Conservation (phyloP, 2,888 invertebrate species). For the Orgyia antiqua region DNA sequence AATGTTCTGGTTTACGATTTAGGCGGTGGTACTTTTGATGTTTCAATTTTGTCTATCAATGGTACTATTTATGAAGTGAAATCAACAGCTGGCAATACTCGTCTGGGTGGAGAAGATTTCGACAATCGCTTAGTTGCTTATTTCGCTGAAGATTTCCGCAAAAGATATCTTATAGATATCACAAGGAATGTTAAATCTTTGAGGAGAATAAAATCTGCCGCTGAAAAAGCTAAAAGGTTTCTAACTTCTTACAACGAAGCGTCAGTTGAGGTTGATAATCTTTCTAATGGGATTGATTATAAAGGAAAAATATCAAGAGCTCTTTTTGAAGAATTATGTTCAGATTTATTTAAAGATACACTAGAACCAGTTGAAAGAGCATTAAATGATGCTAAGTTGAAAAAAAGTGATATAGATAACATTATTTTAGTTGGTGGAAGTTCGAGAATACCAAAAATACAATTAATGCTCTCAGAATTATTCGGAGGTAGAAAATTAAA, state of each 20-base stretch:
- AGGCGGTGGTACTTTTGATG: slow-evolving; percentile 59
- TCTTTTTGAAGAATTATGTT: slow-evolving; percentile 55
- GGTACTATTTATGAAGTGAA: slow-evolving; percentile 49
- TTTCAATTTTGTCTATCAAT: slow-evolving; percentile 45
- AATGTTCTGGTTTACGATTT: slow-evolving; percentile 54
- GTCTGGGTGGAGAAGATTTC: slow-evolving; percentile 60
- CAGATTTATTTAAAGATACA: slow-evolving; percentile 52
- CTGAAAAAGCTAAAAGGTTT: slow-evolving; percentile 46
- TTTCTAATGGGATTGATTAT: slow-evolving; percentile 49
- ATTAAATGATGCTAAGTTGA: slow-evolving; percentile 40
- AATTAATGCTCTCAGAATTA: slow-evolving; percentile 37
- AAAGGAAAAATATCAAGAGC: slow-evolving; percentile 37
- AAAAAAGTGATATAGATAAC: slow-evolving; percentile 40
- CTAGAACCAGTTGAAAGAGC: slow-evolving; percentile 39
- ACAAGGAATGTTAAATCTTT: slow-evolving; percentile 31
- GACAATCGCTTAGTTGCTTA: slow-evolving; percentile 53
- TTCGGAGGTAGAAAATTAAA: slow-evolving; percentile 40
- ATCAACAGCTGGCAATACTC: slow-evolving; percentile 45
- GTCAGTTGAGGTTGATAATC: slow-evolving; percentile 37
- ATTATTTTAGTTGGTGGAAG: slow-evolving; percentile 55
- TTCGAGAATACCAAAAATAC: slow-evolving; percentile 56
- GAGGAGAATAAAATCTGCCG: slow-evolving; percentile 42
- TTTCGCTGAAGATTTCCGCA: slow-evolving; percentile 52
- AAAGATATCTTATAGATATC: slow-evolving; percentile 38
- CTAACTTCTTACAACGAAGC: slow-evolving; percentile 44